Conservation (phyloP, 1,140 invertebrate genomes). For the Mya arenaria region DNA sequence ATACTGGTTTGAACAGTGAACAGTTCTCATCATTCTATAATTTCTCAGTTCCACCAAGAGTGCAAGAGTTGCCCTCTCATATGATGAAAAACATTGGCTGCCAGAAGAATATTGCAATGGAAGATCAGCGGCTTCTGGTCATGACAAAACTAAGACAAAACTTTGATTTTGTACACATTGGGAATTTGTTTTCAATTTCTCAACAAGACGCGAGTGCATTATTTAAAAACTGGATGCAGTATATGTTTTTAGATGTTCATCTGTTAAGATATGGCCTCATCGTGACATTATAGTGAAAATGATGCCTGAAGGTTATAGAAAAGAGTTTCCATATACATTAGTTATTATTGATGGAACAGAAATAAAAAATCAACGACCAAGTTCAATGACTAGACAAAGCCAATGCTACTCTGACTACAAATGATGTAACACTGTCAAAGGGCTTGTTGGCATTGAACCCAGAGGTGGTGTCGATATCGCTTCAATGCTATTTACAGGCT, state of each 20-base stretch:
- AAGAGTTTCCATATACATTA: constrained; percentile 24
- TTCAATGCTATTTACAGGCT: constrained; percentile 2
- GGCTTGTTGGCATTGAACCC: constrained; percentile 28
- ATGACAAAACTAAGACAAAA: constrained; percentile 19
- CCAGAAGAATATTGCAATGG: not conserved
- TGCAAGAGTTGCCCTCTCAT: no score
- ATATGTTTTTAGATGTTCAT: constrained; percentile 30
- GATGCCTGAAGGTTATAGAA: constrained; percentile 37
- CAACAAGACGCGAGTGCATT: constrained; percentile 14
- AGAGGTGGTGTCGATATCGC: constrained; percentile 7
- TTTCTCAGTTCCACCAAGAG: no score
- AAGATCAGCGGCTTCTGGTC: constrained; percentile 22
- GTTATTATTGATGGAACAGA: constrained; percentile 54
- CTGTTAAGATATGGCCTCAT: constrained; percentile 22
- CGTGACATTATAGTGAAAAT: constrained; percentile 35
- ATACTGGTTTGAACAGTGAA: no score
- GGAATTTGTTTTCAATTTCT: constrained; percentile 28
- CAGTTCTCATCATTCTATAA: no score
- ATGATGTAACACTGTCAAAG: constrained; percentile 36
- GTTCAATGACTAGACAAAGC: not conserved
- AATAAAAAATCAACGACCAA: constrained; percentile 27
- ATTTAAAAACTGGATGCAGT: constrained; percentile 44
- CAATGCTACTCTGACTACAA: constrained; percentile 52
- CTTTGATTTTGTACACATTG: constrained; percentile 10
- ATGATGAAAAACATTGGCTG: no score